These are phyloP conservation scores for Anoplolepis gracilipes DNA, from an alignment of 1,140 invertebrate genomes.

Conservation along the genomic window DNA sequence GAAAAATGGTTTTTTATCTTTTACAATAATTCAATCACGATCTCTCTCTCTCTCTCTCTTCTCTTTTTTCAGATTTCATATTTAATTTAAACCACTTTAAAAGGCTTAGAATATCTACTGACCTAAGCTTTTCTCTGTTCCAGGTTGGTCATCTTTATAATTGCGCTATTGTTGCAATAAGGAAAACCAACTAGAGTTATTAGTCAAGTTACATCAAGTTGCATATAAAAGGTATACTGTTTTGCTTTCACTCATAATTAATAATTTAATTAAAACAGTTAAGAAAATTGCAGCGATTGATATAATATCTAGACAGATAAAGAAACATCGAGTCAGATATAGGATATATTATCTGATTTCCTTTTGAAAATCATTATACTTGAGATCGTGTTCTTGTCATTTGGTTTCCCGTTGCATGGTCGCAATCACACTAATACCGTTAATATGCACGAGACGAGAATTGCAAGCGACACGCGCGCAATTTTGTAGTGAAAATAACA, in stretches of 20 bases:
- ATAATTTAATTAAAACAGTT: not conserved
- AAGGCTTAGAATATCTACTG: not conserved
- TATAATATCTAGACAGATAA: not conserved
- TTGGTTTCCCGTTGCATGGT: not conserved
- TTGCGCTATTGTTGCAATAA: too few relatives aligned
- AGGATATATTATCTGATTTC: not conserved
- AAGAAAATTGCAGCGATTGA: not conserved
- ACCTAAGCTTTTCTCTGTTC: constrained; percentile 14
- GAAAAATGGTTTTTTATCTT: constrained; percentile 37
- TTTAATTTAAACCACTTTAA: not conserved
- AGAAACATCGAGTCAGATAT: not conserved
- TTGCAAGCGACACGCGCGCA: not conserved
- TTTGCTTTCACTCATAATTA: not conserved
- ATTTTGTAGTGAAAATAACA: constrained; percentile 28
- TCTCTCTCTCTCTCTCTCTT: not conserved
- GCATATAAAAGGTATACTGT: constrained; percentile 2
- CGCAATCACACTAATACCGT: too few relatives aligned
- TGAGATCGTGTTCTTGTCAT: not conserved
- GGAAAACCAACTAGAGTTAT: not conserved
- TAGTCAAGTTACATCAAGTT: not conserved
- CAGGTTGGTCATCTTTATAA: not conserved
- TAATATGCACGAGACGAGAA: not conserved
- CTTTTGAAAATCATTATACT: not conserved
- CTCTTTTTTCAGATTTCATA: not conserved
- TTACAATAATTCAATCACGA: not conserved